These are phyloP conservation scores for Brienomyrus longianalis DNA, from an alignment of 2,113 vertebrate genomes.

Conservation along the genomic window DNA sequence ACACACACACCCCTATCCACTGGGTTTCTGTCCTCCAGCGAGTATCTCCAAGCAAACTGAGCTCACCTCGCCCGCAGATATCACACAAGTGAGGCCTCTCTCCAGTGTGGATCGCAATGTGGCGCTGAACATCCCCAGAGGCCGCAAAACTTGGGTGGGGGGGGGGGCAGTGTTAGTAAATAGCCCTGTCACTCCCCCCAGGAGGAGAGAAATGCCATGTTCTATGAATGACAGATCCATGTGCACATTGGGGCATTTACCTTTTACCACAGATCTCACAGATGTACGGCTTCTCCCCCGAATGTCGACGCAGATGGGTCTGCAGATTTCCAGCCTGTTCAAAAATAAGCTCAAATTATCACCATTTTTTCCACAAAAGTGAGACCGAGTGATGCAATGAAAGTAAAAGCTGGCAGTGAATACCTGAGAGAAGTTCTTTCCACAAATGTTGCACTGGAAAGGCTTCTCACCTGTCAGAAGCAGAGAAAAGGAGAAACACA, in stretches of 20 bases:
- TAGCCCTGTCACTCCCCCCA: not conserved
- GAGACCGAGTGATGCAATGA: not conserved
- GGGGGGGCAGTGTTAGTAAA: not conserved
- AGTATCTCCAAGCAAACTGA: not conserved
- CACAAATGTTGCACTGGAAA: constrained; percentile 94
- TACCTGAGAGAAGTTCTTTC: constrained; percentile 97
- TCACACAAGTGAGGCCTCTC: constrained; percentile 92
- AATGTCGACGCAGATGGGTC: constrained; percentile 89
- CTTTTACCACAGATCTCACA: constrained; percentile 97
- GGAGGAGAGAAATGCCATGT: not conserved
- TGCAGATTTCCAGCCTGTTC: constrained; percentile 90
- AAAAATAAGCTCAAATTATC: not conserved
- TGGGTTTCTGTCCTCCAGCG: not conserved
- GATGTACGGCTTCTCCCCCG: constrained; percentile 95
- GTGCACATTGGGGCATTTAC: constrained; percentile 42
- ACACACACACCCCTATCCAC: not conserved
- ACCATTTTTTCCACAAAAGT: not conserved
- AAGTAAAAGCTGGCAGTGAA: constrained; percentile 19
- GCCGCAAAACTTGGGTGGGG: constrained; percentile 77
- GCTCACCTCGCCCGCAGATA: constrained; percentile 85
- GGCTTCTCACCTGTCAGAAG: constrained; percentile 89
- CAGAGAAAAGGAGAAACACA: constrained; percentile 31
- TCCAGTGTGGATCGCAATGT: constrained; percentile 92
- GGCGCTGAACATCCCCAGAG: constrained; percentile 90
- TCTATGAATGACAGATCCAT: not conserved